Conservation (phyloP, 2,888 invertebrate genomes). For the Amphipyra berbera region DNA sequence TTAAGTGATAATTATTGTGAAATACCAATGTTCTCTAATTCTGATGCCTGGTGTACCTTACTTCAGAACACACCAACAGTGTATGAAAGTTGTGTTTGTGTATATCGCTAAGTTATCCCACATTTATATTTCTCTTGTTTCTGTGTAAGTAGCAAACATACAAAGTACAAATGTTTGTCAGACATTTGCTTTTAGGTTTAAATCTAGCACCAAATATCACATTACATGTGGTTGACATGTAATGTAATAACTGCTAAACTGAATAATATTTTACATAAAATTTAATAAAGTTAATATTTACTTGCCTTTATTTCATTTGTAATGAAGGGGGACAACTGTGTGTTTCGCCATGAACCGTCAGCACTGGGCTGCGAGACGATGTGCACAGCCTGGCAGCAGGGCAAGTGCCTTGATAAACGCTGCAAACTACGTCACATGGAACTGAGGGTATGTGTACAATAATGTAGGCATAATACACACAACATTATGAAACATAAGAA, state of each 20-base stretch:
- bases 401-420: slow-evolving; percentile 93
- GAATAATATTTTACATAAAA: too few relatives aligned
- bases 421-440: slow-evolving; percentile 97
- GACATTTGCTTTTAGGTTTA: slow-evolving; percentile 25
- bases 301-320: slow-evolving; percentile 33
- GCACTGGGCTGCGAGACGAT: slow-evolving; percentile 95
- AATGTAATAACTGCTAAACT: slow-evolving; percentile 7
- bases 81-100: too few relatives aligned
- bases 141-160: too few relatives aligned
- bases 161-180: slow-evolving; percentile 8
- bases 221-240: slow-evolving; percentile 16
- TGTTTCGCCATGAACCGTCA: slow-evolving; percentile 95
- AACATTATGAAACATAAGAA: too few relatives aligned
- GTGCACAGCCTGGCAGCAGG: slow-evolving; percentile 95
- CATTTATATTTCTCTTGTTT: too few relatives aligned
- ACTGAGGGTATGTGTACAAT: slow-evolving; percentile 90
- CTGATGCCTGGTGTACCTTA: not conserved
- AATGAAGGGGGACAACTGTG: slow-evolving; percentile 93
- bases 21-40: too few relatives aligned
- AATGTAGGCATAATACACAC: not conserved
- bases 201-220: slow-evolving; percentile 28
- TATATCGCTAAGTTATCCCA: too few relatives aligned
- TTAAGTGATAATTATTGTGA: too few relatives aligned
- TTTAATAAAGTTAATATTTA: too few relatives aligned
- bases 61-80: too few relatives aligned